Evolutionary conservation across 2,888 invertebrate genomes (phyloP).

Genomic region (Leptopilina syphax): DNA sequence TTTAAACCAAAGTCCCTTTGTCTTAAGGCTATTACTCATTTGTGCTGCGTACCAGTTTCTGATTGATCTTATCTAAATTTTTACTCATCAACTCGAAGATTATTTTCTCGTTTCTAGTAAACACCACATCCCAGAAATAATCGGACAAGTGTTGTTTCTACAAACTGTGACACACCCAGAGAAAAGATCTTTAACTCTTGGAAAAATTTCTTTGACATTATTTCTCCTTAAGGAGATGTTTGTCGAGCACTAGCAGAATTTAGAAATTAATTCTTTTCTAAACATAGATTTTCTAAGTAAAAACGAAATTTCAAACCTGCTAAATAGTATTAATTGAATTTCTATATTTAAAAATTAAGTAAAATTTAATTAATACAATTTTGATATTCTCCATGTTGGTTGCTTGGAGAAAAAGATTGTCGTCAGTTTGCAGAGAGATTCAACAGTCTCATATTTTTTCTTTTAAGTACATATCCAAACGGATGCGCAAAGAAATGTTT

Average conservation of each 20-base stretch:
- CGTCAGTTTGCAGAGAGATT: not conserved
- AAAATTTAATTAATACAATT: not conserved
- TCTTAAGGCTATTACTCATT: not conserved
- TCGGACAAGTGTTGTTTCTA: not conserved
- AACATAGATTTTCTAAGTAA: too few relatives aligned
- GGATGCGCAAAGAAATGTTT: conserved; percentile 6
- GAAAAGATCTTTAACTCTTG: not conserved
- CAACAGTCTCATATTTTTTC: not conserved
- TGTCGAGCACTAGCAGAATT: too few relatives aligned
- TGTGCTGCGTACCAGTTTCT: not conserved
- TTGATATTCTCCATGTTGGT: not conserved
- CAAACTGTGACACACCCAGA: not conserved
- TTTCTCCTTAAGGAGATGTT: conserved; percentile 10
- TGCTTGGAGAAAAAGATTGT: conserved; percentile 4
- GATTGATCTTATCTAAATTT: conserved; percentile 20
- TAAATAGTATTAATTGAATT: too few relatives aligned
- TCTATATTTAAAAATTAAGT: too few relatives aligned
- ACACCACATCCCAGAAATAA: not conserved
- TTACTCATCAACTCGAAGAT: conserved; percentile 9
- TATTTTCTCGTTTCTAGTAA: not conserved
- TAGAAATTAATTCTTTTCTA: not conserved
- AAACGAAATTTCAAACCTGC: too few relatives aligned
- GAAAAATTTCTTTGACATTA: not conserved
- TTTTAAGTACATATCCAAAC: not conserved
- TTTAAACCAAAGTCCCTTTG: not conserved